These are phyloP conservation scores for Tiphia femorata DNA, from an alignment of 2,888 invertebrate genomes.

Conservation along the genomic window DNA sequence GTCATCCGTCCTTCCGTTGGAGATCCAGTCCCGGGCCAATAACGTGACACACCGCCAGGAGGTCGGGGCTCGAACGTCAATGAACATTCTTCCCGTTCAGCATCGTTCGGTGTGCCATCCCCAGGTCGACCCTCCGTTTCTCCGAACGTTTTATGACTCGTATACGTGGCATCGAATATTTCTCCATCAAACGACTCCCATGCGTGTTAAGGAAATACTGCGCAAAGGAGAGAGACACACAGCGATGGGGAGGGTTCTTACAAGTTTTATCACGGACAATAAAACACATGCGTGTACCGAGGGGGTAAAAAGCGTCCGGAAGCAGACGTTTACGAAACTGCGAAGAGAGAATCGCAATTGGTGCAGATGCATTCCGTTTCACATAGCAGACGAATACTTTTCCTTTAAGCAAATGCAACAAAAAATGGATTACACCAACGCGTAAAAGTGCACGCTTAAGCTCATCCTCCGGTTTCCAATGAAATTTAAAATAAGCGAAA, in stretches of 20 bases:
- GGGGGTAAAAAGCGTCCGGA: not conserved
- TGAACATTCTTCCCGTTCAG: slow-evolving; percentile 52
- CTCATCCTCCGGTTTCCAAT: no score
- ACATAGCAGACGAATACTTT: no score
- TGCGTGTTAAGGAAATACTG: slow-evolving; percentile 43
- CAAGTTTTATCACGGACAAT: slow-evolving; percentile 8
- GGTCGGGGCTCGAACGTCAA: slow-evolving; percentile 40
- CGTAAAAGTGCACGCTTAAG: no score
- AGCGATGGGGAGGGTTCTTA: slow-evolving; percentile 26
- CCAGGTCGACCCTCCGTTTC: slow-evolving; percentile 47
- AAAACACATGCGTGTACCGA: not conserved
- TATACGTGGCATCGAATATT: slow-evolving; percentile 53
- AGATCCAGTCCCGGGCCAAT: slow-evolving; percentile 34
- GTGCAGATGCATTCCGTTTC: not conserved
- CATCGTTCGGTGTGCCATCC: slow-evolving; percentile 46
- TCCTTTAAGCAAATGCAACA: no score
- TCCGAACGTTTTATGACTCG: slow-evolving; percentile 55
- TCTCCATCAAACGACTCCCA: slow-evolving; percentile 48
- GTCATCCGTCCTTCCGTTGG: slow-evolving; percentile 39
- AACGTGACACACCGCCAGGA: slow-evolving; percentile 32
- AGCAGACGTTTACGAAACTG: not conserved
- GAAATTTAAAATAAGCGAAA: no score
- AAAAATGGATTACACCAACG: no score
- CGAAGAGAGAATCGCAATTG: not conserved
- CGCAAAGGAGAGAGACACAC: slow-evolving; percentile 28